Evolutionary conservation across 2,888 invertebrate species (phyloP).

Genomic region (Chamaedrilus cognettii): DNA sequence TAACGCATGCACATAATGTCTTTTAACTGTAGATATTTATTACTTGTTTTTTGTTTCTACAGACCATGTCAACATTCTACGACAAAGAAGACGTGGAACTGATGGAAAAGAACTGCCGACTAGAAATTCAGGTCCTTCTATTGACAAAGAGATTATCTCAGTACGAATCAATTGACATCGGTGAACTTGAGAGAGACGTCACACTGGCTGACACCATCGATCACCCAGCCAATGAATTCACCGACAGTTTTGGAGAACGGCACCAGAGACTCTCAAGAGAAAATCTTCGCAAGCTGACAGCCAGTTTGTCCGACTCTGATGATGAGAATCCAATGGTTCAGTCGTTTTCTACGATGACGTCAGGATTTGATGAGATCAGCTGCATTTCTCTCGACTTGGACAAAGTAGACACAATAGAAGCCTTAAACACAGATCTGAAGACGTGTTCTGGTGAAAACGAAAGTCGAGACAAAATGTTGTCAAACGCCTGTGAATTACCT

Average conservation of each 20-base stretch:
- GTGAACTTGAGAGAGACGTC: neutral
- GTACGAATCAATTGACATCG: neutral
- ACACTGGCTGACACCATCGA: neutral
- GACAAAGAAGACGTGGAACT: neutral
- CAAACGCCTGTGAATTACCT: too few relatives aligned
- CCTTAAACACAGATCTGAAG: too few relatives aligned
- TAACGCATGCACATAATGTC: too few relatives aligned
- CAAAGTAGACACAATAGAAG: too few relatives aligned
- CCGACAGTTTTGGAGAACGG: neutral
- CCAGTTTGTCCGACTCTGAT: neutral
- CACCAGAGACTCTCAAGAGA: neutral
- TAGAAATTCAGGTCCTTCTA: neutral
- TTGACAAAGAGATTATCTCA: neutral
- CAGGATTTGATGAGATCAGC: neutral
- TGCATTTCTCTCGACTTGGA: neutral
- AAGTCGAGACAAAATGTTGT: too few relatives aligned
- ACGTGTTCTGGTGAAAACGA: neutral
- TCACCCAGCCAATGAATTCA: neutral
- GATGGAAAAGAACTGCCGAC: neutral
- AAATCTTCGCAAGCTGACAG: neutral
- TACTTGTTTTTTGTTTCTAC: neutral
- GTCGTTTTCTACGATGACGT: neutral
- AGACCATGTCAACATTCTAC: neutral
- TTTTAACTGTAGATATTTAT: too few relatives aligned
- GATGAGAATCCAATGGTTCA: neutral